These are phyloP conservation scores for Meandrina meandrites DNA, from an alignment of 92 coral and sea anemone species.

Conservation along the genomic window DNA sequence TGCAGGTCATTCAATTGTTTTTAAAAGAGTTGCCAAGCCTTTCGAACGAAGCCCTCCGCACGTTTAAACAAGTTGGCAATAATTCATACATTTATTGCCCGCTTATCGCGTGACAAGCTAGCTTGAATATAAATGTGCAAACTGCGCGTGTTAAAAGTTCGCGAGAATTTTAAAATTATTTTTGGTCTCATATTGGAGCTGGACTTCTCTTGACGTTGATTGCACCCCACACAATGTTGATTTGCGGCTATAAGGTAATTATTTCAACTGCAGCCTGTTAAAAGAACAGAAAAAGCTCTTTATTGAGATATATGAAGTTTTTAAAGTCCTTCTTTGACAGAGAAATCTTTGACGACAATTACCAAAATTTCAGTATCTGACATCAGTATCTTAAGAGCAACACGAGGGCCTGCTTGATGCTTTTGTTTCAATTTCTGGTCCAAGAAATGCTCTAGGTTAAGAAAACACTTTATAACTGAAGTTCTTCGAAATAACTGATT, in stretches of 20 bases:
- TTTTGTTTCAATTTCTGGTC: background rate
- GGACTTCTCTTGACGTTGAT: background rate
- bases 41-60: background rate
- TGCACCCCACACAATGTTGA: background rate
- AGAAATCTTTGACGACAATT: background rate
- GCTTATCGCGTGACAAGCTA: background rate
- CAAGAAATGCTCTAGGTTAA: background rate
- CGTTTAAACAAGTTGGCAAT: background rate
- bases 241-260: background rate
- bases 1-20: background rate
- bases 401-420: background rate
- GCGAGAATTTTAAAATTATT: background rate
- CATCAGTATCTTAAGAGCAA: background rate
- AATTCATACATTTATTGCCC: background rate
- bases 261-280: background rate
- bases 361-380: background rate
- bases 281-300: background rate
- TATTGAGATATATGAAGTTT: background rate
- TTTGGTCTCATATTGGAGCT: background rate
- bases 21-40: background rate
- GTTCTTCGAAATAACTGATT: background rate
- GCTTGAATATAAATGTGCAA: background rate
- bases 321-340: background rate
- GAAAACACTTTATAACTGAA: background rate
- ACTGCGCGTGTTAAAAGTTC: background rate